Conservation (phyloP, 2,888 invertebrate species). For the Litoditis marina region DNA sequence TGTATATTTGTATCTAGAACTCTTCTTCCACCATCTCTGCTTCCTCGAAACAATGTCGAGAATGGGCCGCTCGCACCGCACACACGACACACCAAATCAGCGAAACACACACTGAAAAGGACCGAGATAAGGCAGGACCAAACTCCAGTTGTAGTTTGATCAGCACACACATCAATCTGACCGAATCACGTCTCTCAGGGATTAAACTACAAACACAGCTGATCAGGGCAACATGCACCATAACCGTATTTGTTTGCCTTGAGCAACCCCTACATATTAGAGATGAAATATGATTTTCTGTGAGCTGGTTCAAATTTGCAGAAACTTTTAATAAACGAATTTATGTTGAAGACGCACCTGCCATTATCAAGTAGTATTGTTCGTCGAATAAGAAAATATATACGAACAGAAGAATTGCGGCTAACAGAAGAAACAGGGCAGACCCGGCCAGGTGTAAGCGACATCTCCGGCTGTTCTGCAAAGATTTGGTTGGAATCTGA, state of each 20-base stretch:
- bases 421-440: not conserved
- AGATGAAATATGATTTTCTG: no score
- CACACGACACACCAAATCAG: constrained; percentile 3
- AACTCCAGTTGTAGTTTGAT: no score
- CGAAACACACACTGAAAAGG: constrained; percentile 11
- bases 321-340: not conserved
- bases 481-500: no score
- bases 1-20: no score
- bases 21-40: constrained; percentile 6
- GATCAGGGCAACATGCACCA: no score
- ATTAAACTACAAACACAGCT: no score
- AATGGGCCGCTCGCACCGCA: constrained; percentile 9
- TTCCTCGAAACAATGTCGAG: constrained; percentile 9
- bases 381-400: constrained; percentile 9
- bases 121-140: no score
- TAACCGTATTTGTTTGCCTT: no score
- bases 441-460: constrained; percentile 8
- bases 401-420: constrained; percentile 2
- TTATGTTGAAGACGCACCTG: not conserved
- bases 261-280: no score
- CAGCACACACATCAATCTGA: no score
- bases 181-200: no score
- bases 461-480: constrained; percentile 12
- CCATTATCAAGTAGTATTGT: constrained; percentile 7
- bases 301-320: no score